Evolutionary conservation across 1,140 invertebrate species (phyloP).

Genomic region (Archivesica marissinica): DNA sequence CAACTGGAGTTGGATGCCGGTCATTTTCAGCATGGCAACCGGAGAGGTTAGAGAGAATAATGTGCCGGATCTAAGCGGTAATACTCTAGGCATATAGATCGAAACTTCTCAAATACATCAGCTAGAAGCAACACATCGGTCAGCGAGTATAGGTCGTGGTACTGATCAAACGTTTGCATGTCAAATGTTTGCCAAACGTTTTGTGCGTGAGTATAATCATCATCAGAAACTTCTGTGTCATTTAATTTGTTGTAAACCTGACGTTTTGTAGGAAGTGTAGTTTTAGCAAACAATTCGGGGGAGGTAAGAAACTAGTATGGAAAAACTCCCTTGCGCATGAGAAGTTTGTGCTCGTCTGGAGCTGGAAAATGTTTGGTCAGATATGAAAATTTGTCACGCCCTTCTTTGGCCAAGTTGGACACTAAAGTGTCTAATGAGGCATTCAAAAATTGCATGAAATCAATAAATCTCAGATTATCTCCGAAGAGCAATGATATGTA

Average conservation of each 20-base stretch:
- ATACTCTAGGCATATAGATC: slow-evolving; percentile 59
- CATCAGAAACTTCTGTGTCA: slow-evolving; percentile 44
- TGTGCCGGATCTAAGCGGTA: slow-evolving; percentile 73
- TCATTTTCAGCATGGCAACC: slow-evolving; percentile 74
- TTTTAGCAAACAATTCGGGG: slow-evolving; percentile 39
- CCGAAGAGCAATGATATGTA: slow-evolving; percentile 63
- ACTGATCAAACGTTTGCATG: slow-evolving; percentile 81
- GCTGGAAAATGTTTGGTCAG: slow-evolving; percentile 55
- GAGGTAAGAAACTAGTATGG: slow-evolving; percentile 66
- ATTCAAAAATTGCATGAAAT: neutral
- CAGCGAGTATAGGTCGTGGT: slow-evolving; percentile 82
- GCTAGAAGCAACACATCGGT: slow-evolving; percentile 69
- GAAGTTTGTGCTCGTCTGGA: slow-evolving; percentile 1
- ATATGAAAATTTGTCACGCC: slow-evolving; percentile 72
- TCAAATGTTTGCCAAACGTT: slow-evolving; percentile 76
- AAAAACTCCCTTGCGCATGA: slow-evolving; percentile 48
- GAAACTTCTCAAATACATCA: slow-evolving; percentile 85
- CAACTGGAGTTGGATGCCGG: slow-evolving; percentile 67
- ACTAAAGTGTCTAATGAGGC: slow-evolving; percentile 9
- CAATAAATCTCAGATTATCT: slow-evolving; percentile 27
- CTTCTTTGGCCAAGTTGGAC: slow-evolving; percentile 16
- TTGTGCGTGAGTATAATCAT: slow-evolving; percentile 73
- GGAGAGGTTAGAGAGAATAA: slow-evolving; percentile 74
- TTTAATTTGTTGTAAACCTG: slow-evolving; percentile 45
- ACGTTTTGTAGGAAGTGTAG: slow-evolving; percentile 32